Base-by-base conservation (phyloP, 2,888 invertebrate genomes). In the Drosophila nigricruria region DNA sequence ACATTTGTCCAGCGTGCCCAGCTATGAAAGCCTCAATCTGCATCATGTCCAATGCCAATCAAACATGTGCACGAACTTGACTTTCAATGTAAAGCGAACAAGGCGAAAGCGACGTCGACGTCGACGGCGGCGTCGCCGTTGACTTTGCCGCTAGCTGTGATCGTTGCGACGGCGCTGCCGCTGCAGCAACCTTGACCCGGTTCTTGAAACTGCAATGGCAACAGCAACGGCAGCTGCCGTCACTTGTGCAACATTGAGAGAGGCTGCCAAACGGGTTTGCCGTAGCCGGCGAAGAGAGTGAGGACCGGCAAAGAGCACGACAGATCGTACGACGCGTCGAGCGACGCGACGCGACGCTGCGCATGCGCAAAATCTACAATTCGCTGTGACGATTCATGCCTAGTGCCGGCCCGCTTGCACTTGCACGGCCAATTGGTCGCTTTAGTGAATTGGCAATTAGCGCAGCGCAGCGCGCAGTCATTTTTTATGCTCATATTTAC, bases 111-210 rank as follows among this genome's bases (percentile, higher is more conserved):
- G 82, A 70, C 61, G 87, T 50, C 53, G 56, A 14, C 69, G 72
- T 25, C 32, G 66, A 10, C 60, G 59, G 9, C 40, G 56, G 4
- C 43, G 62, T 3, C 18, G 60, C 27, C 64, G 70, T 30, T 61
- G 73, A 54, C 81, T 63, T 77, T 70, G 77, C 62, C 70, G 73
- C 65, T 70, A 72, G 73, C 86, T 83, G 79, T 78, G 88, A 89
- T 88, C 82, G 79, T 14, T 54, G 59, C 60, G 30, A 58, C 63
- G 58, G 9, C 68, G 70, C 47, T 58, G 58, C 9, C 68, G 70
- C 47, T 58, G 81, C 73, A 70, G 50, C 87, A 92, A 92, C 92
- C 92, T 92, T 92, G 92, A 92, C 92, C 92, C 89, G 92, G 91
- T 92, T 92, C 92, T 92, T 91, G 90, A 92, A 91, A 90, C 86